phyloP scores from a whole-genome alignment of 2,113 vertebrate species.

The Dromiciops gliroides region DNA sequence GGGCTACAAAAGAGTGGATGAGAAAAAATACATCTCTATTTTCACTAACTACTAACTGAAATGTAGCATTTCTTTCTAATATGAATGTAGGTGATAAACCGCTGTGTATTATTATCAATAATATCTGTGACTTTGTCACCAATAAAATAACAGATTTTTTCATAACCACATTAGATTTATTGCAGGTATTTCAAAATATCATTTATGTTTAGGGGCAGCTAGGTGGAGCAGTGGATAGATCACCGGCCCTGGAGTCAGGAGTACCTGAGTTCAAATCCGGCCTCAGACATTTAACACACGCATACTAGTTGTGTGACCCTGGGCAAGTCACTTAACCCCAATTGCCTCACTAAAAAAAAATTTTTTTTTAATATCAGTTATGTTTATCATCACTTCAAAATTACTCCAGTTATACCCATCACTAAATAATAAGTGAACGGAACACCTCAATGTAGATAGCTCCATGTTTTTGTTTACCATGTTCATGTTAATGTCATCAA shows the following conservation, averaged over 20 bases:
- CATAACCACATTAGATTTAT: not conserved
- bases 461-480: conserved; percentile 24
- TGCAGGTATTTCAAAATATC: not conserved
- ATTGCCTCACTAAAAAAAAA: no score
- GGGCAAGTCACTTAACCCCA: no score
- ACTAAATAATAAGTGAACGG: not conserved
- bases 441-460: not conserved
- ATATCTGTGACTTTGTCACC: not conserved
- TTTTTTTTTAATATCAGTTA: not conserved
- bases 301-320: no score
- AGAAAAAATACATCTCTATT: no score
- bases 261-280: no score
- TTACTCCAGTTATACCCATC: not conserved
- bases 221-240: no score
- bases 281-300: no score
- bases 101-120: not conserved
- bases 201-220: no score
- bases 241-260: no score
- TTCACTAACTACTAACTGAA: not conserved
- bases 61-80: not conserved
- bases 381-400: not conserved
- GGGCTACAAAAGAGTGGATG: no score
- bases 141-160: not conserved
- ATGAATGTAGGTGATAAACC: not conserved
- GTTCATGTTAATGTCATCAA: not conserved